Evolutionary conservation across 2,113 vertebrate species (phyloP).

Genomic region (cat (Felis catus)): DNA sequence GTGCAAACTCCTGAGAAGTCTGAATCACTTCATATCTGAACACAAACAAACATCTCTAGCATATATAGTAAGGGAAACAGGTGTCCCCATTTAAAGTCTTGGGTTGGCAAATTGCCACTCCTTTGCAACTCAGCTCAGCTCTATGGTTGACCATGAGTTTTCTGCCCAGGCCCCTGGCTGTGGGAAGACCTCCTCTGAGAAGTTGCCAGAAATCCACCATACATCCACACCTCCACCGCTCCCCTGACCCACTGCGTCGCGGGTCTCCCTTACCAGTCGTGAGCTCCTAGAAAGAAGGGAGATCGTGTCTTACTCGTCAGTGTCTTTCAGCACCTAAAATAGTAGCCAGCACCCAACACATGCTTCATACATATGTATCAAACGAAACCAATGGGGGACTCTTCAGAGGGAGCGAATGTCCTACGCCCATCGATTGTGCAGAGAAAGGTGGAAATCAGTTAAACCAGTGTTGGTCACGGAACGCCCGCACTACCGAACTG

Average conservation of each 20-base stretch:
- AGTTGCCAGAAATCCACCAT: too few relatives aligned
- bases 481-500: not conserved
- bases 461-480: constrained; percentile 50
- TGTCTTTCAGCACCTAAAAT: not conserved
- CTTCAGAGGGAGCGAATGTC: not conserved
- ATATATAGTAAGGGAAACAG: not conserved
- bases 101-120: not conserved
- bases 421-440: not conserved
- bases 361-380: not conserved
- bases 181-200: rapidly evolving
- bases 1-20: not conserved
- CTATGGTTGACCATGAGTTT: rapidly evolving
- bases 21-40: not conserved
- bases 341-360: not conserved
- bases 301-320: not conserved
- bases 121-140: not conserved
- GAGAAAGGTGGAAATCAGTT: constrained; percentile 50
- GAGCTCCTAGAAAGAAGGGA: not conserved
- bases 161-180: not conserved
- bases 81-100: not conserved
- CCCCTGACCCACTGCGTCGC: too few relatives aligned
- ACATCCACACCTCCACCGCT: too few relatives aligned
- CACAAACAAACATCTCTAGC: not conserved
- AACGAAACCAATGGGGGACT: not conserved
- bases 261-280: not conserved